Base-by-base conservation (phyloP, 2,797 vertebrate species). In the Enteromius fasciolatus region DNA sequence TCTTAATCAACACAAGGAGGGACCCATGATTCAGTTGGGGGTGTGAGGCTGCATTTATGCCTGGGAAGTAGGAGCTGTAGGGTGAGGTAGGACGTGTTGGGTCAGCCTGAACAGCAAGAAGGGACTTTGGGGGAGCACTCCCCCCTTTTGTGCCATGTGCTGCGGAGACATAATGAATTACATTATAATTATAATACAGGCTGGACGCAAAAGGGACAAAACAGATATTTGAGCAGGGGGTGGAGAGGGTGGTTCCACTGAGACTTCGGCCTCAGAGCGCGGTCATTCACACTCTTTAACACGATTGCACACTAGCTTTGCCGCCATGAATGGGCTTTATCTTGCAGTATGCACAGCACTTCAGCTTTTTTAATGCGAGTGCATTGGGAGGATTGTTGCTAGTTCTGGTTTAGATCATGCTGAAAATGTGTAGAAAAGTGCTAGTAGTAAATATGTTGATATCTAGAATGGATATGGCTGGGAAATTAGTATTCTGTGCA, bases 111-210 rank as follows among this genome's bases (percentile, higher is more conserved):
- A 94, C 94, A 94, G 91, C 86, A 50, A 89, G 87, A 87, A 92
- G 93, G 90, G 93, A 93, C 93, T 94, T 93, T 91, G 90, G 92
- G 87, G 93, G 92, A 91, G 92, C 91, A 93, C 91, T 92, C 89
- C 85, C 85, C 90, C 90, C 92, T 94, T n/a, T 94, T 94, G 94
- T 94, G 91, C 91, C 91, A 93, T 93, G 91, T 92, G 92, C 91
- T 90, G 91, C 90, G 89, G 90, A 92, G 92, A 95, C 94, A 95
- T 95, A 94, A 95, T 95, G 95, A 95, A 95, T 95, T 94, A 95
- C 94, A 95, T 95, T 95, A 95, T 94, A 95, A 95, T 95, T 95
- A 95, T 94, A 95, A 95, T 94, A 94, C 94, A 90, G 90, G 93
- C 93, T 94, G 92, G 92, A 92, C 91, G 76, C 93, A 92, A 93